A percentile compares a stretch with the other conserved stretches of the same genome.
Evolutionary conservation across 2,113 vertebrate genomes (phyloP).

Genomic region (Alces alces): DNA sequence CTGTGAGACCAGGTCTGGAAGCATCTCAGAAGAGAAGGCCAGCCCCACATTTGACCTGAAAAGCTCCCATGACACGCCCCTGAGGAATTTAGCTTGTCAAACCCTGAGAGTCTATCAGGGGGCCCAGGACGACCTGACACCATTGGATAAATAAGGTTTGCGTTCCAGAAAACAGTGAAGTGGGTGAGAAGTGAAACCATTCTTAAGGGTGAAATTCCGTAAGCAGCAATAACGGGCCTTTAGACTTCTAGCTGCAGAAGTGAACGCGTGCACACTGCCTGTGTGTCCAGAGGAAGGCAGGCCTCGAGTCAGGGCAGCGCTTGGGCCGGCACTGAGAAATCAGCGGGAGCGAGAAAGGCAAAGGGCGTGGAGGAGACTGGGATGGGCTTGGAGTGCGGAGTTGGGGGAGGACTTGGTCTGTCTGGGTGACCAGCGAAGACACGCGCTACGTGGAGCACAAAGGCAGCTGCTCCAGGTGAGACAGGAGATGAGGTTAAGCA

Average conservation of each 20-base stretch:
- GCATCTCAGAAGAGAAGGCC: not conserved
- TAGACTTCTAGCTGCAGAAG: not conserved
- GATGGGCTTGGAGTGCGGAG: not conserved
- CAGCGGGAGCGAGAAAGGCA: not conserved
- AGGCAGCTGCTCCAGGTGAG: not conserved
- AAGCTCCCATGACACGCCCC: not conserved
- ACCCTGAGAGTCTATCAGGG: not conserved
- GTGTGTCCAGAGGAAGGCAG: not conserved
- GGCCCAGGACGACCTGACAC: not conserved
- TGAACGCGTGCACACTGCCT: rapidly evolving
- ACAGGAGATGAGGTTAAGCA: not conserved
- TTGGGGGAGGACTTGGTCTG: not conserved
- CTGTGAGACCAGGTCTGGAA: not conserved
- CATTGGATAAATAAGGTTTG: not conserved
- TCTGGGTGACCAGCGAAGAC: not conserved
- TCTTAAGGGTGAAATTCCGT: not conserved
- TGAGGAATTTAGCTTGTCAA: not conserved
- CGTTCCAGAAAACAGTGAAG: not conserved
- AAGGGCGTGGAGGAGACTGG: not conserved
- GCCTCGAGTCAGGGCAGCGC: not conserved
- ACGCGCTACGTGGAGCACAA: not conserved
- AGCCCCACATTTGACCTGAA: not conserved
- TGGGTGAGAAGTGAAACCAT: not conserved
- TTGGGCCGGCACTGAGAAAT: not conserved
- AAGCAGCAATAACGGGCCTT: too few relatives aligned